Evolutionary conservation across 2,888 invertebrate genomes (phyloP).

Genomic region (Agrochola macilenta): DNA sequence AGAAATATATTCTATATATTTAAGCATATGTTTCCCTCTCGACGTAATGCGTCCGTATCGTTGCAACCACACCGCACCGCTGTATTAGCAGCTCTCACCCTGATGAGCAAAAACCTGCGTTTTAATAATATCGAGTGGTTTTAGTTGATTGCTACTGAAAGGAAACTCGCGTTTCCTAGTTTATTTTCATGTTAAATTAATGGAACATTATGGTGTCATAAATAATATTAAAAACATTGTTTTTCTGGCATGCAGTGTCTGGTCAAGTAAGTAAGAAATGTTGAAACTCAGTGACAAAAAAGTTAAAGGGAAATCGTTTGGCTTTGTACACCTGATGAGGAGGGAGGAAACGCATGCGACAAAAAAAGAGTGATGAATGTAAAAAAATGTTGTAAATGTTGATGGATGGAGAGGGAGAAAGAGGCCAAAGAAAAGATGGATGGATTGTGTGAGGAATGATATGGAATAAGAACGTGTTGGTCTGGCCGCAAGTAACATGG

Average conservation of each 20-base stretch:
- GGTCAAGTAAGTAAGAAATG: not conserved
- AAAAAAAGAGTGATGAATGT: not conserved
- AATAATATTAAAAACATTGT: not conserved
- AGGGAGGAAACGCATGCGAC: not conserved
- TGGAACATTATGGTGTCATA: too few relatives aligned
- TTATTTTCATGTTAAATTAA: not conserved
- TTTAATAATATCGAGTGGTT: conserved; percentile 58
- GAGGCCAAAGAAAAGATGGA: too few relatives aligned
- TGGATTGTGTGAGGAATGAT: not conserved
- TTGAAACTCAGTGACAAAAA: not conserved
- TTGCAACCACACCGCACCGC: conserved; percentile 40
- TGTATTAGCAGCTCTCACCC: conserved; percentile 41
- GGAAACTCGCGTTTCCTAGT: conserved; percentile 7
- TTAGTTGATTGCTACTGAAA: conserved; percentile 48
- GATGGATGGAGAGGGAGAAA: not conserved
- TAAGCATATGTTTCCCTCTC: not conserved
- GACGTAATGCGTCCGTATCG: conserved; percentile 16
- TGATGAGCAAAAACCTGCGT: conserved; percentile 49
- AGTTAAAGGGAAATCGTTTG: not conserved
- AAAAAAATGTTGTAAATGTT: too few relatives aligned
- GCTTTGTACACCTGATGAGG: not conserved
- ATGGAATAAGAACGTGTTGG: not conserved
- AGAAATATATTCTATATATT: not conserved
- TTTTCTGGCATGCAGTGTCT: not conserved
- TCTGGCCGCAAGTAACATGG: too few relatives aligned